Base-by-base conservation (phyloP, 2,113 vertebrate species). In the Neolamprologus cancellatus region DNA sequence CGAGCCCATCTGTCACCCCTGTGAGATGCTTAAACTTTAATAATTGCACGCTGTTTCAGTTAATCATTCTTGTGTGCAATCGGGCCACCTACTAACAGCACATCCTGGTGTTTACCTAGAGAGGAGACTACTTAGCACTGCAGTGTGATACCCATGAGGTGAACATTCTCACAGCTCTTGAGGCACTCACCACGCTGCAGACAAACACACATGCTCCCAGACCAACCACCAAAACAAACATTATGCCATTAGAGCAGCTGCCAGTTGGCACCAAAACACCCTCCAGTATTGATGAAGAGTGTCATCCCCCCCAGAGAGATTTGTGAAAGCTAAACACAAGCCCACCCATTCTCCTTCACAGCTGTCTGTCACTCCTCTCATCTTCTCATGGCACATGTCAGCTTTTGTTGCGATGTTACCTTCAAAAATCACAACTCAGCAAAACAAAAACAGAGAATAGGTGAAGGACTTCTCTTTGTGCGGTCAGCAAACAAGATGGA, bases 41-140 rank as follows among this genome's bases (percentile, higher is more conserved):
- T 76, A 41, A 4, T 6, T 64, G 17, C 20, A 17, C 20, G 18
- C 46, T 30, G 41, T 50, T 55, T n/a, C 52, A 34, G 48, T 59
- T 15, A 30, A 11, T 66, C 32, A 2, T 82, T 66, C 25, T 18
- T 54, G 20, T 48, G 84, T 17, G 39, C 76, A 46, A n/a, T 66
- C 18, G 32, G 28, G 2, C 28, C 82, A 76, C 32, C 48, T 88
- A 50, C 71, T 78, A 61, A 88, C 84, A 83, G 78, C 79, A 81
- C 89, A 85, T 93, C 71, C 82, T 57, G 57, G 83, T 89, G 89
- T 91, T 92, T 92, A 78, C 87, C 84, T 83, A 87, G 86, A 55
- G 66, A 79, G 20, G 46, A 64, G 71, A 78, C 82, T 30, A 81
- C 84, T 93, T 92, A 90, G 89, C 34, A 17, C 48, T 5, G 36